Evolutionary conservation across 2,797 vertebrate genomes (phyloP).

Genomic region (Chromis chromis): DNA sequence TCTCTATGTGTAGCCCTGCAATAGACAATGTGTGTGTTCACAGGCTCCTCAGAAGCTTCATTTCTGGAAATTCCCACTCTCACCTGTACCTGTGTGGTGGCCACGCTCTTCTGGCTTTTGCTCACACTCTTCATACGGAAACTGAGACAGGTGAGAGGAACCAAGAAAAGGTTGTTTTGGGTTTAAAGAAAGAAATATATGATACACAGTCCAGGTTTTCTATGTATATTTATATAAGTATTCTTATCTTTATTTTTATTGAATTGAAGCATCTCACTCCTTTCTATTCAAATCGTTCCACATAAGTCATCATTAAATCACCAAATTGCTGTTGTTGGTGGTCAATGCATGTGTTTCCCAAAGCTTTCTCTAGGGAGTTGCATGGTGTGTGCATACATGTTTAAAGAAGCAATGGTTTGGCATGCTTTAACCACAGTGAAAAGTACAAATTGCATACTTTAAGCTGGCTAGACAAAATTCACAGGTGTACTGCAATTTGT

Average conservation of each 20-base stretch:
- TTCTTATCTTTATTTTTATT: too few relatives aligned
- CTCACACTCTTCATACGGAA: slow-evolving; percentile 94
- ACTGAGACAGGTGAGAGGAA: slow-evolving; percentile 89
- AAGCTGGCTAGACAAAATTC: too few relatives aligned
- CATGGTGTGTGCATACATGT: background rate
- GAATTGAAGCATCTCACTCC: background rate
- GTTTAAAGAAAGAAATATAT: background rate
- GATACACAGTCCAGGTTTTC: too few relatives aligned
- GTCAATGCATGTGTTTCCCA: background rate
- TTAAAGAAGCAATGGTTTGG: background rate
- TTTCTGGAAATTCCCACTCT: slow-evolving; percentile 92
- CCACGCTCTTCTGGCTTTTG: slow-evolving; percentile 93
- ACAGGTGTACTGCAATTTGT: too few relatives aligned
- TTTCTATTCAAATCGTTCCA: background rate
- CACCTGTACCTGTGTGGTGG: slow-evolving; percentile 92
- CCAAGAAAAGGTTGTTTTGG: background rate
- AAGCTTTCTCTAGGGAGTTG: background rate
- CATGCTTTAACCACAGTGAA: too few relatives aligned
- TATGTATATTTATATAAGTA: too few relatives aligned
- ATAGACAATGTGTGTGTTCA: slow-evolving; percentile 27
- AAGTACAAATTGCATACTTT: too few relatives aligned
- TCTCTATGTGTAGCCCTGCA: too few relatives aligned
- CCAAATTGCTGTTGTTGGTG: background rate
- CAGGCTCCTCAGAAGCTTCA: slow-evolving; percentile 87
- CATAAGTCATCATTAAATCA: too few relatives aligned